Conservation (phyloP, 92 coral and sea anemone genomes). For the Porites divaricata region DNA sequence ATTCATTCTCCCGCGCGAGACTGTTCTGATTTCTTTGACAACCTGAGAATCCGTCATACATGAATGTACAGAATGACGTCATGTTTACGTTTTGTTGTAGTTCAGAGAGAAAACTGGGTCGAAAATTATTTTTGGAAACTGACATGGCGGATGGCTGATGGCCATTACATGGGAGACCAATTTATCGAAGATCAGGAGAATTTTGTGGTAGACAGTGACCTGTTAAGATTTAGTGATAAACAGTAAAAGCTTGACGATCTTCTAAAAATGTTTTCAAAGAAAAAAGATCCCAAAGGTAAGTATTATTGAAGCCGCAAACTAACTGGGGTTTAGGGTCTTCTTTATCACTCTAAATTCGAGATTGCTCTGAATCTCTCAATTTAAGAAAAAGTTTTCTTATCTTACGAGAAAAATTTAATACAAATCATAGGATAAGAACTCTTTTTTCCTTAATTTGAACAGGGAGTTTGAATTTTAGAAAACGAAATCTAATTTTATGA, state of each 20-base stretch:
- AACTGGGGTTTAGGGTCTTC: neutral
- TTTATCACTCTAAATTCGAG: neutral
- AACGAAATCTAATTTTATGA: no score
- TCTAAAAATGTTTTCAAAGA: slow-evolving; percentile 32
- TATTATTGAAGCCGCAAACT: neutral
- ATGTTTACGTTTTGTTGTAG: no score
- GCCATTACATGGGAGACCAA: no score
- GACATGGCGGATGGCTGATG: slow-evolving; percentile 39
- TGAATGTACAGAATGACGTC: neutral
- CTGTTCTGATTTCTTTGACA: neutral
- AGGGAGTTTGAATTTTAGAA: no score
- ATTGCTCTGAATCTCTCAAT: no score
- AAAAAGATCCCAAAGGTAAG: slow-evolving; percentile 46
- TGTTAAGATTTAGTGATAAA: neutral
- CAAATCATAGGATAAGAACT: no score
- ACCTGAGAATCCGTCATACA: neutral
- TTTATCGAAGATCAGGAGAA: neutral
- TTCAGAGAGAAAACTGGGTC: slow-evolving; percentile 24
- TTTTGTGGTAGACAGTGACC: neutral
- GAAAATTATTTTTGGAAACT: slow-evolving; percentile 26
- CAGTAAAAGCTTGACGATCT: neutral
- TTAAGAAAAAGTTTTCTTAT: no score
- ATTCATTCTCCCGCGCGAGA: no score
- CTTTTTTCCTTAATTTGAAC: no score
- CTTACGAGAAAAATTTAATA: no score